Evolutionary conservation across 2,113 vertebrate genomes (phyloP).

Genomic region (Mormyrus lacerda): DNA sequence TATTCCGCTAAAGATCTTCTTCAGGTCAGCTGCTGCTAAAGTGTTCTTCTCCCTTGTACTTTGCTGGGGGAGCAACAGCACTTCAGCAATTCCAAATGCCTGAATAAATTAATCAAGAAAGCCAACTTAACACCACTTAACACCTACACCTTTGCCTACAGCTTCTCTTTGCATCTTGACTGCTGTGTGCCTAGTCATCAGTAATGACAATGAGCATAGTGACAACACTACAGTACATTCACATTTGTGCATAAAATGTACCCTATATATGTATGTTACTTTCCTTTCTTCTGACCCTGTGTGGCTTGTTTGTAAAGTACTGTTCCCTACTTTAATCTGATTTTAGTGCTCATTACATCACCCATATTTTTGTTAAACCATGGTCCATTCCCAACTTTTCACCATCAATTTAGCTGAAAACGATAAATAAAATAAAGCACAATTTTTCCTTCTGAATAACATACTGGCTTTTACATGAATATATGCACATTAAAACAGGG

Average conservation of each 20-base stretch:
- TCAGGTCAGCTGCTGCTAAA: neutral
- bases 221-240: neutral
- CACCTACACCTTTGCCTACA: neutral
- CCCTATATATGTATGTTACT: neutral
- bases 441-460: neutral
- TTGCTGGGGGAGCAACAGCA: neutral
- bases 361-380: neutral
- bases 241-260: neutral
- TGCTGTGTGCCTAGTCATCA: neutral
- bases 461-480: neutral
- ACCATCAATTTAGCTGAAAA: neutral
- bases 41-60: neutral
- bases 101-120: neutral
- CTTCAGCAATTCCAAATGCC: neutral
- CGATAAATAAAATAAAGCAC: too few species aligned
- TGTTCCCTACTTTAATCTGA: neutral
- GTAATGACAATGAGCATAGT: too few species aligned
- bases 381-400: neutral
- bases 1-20: neutral
- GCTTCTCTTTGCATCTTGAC: neutral
- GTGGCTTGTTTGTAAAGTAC: neutral
- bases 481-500: neutral
- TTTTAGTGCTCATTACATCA: neutral
- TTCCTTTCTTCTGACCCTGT: neutral
- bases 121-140: neutral